Conservation (phyloP, 2,113 vertebrate genomes). For the Pavo muticus region DNA sequence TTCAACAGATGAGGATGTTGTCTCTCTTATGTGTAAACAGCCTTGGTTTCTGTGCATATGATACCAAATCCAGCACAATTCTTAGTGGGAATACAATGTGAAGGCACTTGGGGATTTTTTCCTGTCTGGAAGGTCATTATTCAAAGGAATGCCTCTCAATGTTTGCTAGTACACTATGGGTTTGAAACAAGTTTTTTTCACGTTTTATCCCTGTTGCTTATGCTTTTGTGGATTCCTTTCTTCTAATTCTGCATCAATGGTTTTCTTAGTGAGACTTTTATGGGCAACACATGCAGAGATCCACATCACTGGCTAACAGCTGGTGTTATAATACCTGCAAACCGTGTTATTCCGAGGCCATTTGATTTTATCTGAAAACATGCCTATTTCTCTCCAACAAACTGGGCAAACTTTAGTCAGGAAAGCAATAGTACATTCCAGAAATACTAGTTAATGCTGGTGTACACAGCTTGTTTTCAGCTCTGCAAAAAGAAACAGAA, state of each 20-base stretch:
- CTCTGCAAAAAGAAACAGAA: neutral
- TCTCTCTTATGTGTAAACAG: neutral
- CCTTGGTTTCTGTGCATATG: neutral
- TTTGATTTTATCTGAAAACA: neutral
- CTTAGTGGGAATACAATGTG: neutral
- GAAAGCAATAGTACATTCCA: neutral
- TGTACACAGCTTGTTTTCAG: neutral
- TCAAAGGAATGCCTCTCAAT: neutral
- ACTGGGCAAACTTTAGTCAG: neutral
- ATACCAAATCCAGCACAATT: neutral
- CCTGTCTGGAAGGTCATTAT: neutral
- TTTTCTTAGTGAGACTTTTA: neutral
- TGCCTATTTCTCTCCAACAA: neutral
- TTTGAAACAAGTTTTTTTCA: neutral
- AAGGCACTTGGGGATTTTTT: neutral
- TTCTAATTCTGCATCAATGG: neutral
- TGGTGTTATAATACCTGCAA: neutral
- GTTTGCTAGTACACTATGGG: neutral
- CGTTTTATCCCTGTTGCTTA: neutral
- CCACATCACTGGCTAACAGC: neutral
- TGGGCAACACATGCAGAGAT: neutral
- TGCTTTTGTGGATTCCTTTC: neutral
- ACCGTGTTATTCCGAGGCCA: neutral
- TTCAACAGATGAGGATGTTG: neutral
- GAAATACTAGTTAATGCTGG: neutral